Evolutionary conservation across 2,888 invertebrate species (phyloP).

Genomic region (Druceiella hillmani): DNA sequence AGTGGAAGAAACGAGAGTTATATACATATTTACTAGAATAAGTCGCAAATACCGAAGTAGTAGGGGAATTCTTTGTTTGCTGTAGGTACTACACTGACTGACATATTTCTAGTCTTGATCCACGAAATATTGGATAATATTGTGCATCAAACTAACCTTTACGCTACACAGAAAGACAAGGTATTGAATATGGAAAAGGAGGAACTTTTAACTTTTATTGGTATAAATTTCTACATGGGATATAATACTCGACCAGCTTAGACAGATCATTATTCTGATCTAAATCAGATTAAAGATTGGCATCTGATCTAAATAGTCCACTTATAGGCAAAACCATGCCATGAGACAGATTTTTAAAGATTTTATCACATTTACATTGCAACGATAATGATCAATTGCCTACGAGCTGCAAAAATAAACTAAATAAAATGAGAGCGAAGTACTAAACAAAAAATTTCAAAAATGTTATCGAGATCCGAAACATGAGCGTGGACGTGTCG

Average conservation of each 20-base stretch:
- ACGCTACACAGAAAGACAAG: constrained; percentile 23
- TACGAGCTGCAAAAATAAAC: constrained; percentile 15
- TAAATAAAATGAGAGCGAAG: constrained; percentile 6
- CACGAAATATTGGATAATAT: no score
- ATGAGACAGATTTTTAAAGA: constrained; percentile 22
- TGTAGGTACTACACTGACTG: constrained; percentile 21
- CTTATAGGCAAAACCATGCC: constrained; percentile 20
- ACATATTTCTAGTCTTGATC: constrained; percentile 11
- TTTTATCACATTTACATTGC: constrained; percentile 22
- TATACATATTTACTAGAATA: constrained; percentile 22
- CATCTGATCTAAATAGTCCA: constrained; percentile 4
- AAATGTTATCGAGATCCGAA: constrained; percentile 16
- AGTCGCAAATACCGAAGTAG: constrained; percentile 19
- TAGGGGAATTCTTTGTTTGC: constrained; percentile 21
- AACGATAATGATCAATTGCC: constrained; percentile 21
- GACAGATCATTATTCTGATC: constrained; percentile 8
- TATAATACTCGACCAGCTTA: constrained; percentile 18
- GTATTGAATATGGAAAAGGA: constrained; percentile 22
- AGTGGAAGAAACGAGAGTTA: constrained; percentile 21
- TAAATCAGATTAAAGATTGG: no score
- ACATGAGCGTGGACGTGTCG: constrained; percentile 24
- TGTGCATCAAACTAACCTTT: constrained; percentile 23
- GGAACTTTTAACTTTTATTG: constrained; percentile 23
- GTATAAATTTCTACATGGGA: constrained; percentile 20
- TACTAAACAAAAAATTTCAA: constrained; percentile 7